phyloP scores from a whole-genome alignment of 2,797 vertebrate species.

The Dermochelys coriacea region DNA sequence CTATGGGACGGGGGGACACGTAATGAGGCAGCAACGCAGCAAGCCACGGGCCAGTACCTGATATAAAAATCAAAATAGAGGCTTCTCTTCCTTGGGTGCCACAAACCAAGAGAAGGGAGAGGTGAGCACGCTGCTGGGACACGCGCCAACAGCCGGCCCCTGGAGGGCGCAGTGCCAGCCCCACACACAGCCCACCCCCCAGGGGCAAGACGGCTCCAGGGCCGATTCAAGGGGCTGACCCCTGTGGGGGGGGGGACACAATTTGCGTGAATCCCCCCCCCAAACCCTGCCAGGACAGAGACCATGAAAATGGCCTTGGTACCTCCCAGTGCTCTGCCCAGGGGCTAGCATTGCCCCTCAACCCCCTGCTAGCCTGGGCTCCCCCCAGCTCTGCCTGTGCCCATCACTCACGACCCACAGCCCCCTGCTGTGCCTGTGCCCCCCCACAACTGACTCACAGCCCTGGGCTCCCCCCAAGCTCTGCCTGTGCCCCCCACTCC shows the following conservation, averaged over 20 bases:
- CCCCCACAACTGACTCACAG: no score
- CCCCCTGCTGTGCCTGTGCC: not conserved
- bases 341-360: not conserved
- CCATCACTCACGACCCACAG: not conserved
- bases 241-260: no score
- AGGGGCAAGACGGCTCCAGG: no score
- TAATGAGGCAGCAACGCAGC: constrained; percentile 74
- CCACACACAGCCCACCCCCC: not conserved
- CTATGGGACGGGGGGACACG: constrained; percentile 12
- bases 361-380: no score
- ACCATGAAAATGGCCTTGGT: not conserved
- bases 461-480: no score
- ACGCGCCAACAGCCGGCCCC: not conserved
- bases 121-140: constrained; percentile 69
- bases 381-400: no score
- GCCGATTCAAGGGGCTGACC: not conserved
- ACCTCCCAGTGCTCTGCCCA: no score
- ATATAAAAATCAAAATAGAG: constrained; percentile 99
- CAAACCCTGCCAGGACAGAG: not conserved
- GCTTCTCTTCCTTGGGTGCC: constrained; percentile 97
- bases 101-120: constrained; percentile 87
- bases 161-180: not conserved
- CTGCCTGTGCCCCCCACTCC: no score
- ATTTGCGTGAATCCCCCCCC: no score
- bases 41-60: constrained; percentile 90